Evolutionary conservation across 2,797 vertebrate genomes (phyloP).

Genomic region (Sardinella longiceps): DNA sequence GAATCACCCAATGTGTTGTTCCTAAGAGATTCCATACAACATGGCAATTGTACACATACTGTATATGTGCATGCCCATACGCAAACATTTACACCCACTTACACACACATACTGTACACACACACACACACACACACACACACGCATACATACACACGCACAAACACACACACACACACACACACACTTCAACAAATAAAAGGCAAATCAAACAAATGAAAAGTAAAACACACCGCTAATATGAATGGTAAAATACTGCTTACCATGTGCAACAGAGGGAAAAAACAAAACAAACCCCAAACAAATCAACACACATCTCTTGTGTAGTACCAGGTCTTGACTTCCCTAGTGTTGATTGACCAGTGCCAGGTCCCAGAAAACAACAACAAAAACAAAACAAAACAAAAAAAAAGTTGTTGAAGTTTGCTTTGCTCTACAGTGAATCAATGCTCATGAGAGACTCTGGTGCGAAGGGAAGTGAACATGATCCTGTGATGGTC

Average conservation of each 20-base stretch:
- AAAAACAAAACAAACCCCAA: constrained; percentile 52
- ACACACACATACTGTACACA: no score
- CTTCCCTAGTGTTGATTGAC: constrained; percentile 55
- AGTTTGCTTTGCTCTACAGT: constrained; percentile 60
- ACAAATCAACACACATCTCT: constrained; percentile 38
- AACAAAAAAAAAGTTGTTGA: constrained; percentile 47
- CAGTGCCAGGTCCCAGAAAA: constrained; percentile 51
- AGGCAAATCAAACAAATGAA: constrained; percentile 36
- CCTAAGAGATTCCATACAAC: constrained; percentile 36
- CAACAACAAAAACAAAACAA: constrained; percentile 51
- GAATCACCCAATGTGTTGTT: constrained; percentile 49
- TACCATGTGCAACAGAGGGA: constrained; percentile 57
- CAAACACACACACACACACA: not conserved
- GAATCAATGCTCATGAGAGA: constrained; percentile 57
- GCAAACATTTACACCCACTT: constrained; percentile 45
- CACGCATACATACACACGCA: constrained; percentile 28
- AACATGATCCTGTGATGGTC: constrained; percentile 53
- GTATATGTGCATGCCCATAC: not conserved
- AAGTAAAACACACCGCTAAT: constrained; percentile 49
- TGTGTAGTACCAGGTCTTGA: constrained; percentile 55
- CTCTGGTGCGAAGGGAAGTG: constrained; percentile 59
- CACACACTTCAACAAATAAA: constrained; percentile 41
- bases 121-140: constrained; percentile 40
- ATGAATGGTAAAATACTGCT: constrained; percentile 54
- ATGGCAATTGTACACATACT: constrained; percentile 15